A percentile compares a stretch with the other conserved stretches of the same genome.
These are phyloP conservation scores for Poeciliopsis presidionis DNA, from an alignment of 2,797 vertebrate species.

Conservation along the genomic window DNA sequence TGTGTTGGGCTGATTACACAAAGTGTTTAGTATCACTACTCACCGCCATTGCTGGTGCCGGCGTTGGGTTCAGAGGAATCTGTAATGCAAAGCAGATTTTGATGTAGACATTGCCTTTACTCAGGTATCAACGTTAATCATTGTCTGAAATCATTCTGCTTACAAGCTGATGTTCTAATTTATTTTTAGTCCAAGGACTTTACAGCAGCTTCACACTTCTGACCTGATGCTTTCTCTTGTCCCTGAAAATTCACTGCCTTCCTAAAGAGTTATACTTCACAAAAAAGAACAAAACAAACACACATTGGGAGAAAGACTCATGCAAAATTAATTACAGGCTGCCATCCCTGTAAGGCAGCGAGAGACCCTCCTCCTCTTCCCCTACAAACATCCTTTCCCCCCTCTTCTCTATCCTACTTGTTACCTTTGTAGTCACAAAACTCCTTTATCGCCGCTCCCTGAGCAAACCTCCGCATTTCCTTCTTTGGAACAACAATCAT, in stretches of 20 bases:
- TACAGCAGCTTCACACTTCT: constrained; percentile 19
- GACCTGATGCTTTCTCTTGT: constrained; percentile 35
- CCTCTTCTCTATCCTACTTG: constrained; percentile 24
- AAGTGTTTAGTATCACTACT: constrained; percentile 25
- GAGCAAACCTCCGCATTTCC: constrained; percentile 53
- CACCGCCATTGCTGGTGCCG: constrained; percentile 73
- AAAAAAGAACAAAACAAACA: constrained; percentile 70
- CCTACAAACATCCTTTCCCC: constrained; percentile 22
- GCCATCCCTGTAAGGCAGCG: constrained; percentile 67
- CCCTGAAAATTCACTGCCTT: constrained; percentile 58
- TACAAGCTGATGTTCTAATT: neutral
- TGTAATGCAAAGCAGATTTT: constrained; percentile 53
- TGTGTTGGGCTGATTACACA: neutral
- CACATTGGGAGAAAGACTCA: constrained; percentile 58
- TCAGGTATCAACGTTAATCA: constrained; percentile 2
- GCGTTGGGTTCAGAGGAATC: constrained; percentile 52
- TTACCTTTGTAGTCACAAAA: constrained; percentile 62
- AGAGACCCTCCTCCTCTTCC: constrained; percentile 32
- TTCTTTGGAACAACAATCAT: constrained; percentile 64
- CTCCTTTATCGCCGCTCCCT: constrained; percentile 59
- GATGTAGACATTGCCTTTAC: constrained; percentile 16
- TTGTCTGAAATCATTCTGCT: constrained; percentile 3
- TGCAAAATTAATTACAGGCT: constrained; percentile 79
- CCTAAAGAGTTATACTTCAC: constrained; percentile 65
- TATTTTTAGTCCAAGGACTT: constrained; percentile 16